Evolutionary conservation across 1,140 invertebrate species (phyloP).

Genomic region (Cotesia chilonis): DNA sequence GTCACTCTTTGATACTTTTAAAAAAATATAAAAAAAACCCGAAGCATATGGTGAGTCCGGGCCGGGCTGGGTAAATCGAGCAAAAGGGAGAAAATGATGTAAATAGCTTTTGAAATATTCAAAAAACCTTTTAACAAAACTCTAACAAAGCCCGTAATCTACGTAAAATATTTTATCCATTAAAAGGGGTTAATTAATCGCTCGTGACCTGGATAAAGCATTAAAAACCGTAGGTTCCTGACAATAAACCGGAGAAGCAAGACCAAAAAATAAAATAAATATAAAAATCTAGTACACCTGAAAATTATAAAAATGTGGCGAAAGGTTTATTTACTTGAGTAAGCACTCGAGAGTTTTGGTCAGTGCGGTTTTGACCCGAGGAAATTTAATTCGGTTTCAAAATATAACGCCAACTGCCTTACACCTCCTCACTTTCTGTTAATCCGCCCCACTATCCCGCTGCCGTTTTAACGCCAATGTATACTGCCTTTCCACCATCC

Average conservation of each 20-base stretch:
- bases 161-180: no score
- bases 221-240: not conserved
- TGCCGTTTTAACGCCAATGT: slow-evolving; percentile 12
- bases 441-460: slow-evolving; percentile 34
- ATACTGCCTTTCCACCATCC: not conserved
- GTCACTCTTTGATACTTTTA: no score
- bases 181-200: slow-evolving; percentile 7
- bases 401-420: slow-evolving; percentile 43
- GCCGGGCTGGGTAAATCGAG: no score
- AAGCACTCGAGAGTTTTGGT: slow-evolving; percentile 36
- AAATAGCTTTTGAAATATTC: no score
- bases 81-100: no score
- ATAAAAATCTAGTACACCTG: not conserved
- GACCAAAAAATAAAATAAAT: not conserved
- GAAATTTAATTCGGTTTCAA: slow-evolving; percentile 50
- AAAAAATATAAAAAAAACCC: no score
- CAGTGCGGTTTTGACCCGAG: slow-evolving; percentile 40
- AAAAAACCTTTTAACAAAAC: not conserved
- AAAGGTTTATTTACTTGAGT: slow-evolving; percentile 26
- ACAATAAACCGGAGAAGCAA: not conserved
- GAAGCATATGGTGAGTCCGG: no score
- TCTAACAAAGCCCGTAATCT: slow-evolving; percentile 2
- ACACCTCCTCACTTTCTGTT: slow-evolving; percentile 1
- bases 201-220: not conserved
- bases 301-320: not conserved